phyloP scores from a whole-genome alignment of 2,797 vertebrate species.

The Tapirus indicus region DNA sequence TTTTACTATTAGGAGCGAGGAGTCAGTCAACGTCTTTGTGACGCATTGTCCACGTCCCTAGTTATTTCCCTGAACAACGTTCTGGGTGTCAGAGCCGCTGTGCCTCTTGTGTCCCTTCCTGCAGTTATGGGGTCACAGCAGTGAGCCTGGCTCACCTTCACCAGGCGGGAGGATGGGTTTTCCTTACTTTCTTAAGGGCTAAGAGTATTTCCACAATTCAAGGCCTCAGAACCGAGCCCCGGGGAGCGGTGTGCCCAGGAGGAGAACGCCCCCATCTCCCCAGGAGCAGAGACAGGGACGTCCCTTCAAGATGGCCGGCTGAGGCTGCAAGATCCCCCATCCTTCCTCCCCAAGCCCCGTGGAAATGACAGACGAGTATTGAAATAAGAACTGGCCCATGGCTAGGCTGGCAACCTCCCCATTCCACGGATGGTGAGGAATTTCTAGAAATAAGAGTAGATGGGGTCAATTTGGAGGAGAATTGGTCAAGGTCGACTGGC shows the following conservation, averaged over 20 bases:
- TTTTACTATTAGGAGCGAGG: not conserved
- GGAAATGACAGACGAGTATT: not conserved
- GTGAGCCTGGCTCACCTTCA: rapidly evolving
- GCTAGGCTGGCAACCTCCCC: too few species aligned
- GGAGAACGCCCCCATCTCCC: not conserved
- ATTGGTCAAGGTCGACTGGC: rapidly evolving
- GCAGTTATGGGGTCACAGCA: rapidly evolving
- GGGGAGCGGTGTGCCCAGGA: not conserved
- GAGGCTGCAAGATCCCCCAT: rapidly evolving
- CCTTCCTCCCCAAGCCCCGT: too few species aligned
- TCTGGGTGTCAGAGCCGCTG: not conserved
- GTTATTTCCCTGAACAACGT: rapidly evolving
- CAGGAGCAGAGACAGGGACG: not conserved
- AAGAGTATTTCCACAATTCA: not conserved
- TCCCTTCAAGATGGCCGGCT: not conserved
- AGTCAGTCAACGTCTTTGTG: rapidly evolving
- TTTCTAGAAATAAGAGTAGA: not conserved
- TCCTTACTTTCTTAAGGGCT: not conserved
- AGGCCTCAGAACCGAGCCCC: too few species aligned
- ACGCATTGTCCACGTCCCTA: rapidly evolving
- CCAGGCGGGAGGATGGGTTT: rapidly evolving
- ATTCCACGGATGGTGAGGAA: rapidly evolving
- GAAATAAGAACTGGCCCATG: not conserved
- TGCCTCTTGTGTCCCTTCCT: too few species aligned
- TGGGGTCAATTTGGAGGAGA: not conserved